These are phyloP conservation scores for Sycon ciliatum DNA, from an alignment of 37 sponge, comb jelly and placozoan species.

Conservation along the genomic window DNA sequence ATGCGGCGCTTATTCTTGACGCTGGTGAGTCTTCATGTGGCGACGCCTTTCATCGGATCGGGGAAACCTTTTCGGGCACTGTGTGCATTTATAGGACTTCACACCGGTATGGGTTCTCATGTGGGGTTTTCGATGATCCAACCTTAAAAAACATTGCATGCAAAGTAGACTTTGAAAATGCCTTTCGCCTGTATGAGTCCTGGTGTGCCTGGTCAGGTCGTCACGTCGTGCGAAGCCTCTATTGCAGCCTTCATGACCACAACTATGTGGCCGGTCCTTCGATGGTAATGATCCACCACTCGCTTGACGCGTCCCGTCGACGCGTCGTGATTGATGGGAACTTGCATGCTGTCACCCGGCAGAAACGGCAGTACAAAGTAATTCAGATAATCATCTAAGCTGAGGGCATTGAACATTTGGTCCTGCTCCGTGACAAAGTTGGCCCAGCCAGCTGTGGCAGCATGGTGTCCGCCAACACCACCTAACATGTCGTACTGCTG, in stretches of 20 bases:
- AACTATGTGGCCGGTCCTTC: not conserved
- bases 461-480: no score
- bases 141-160: slow-evolving; percentile 83
- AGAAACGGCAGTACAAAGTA: no score
- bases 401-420: no score
- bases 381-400: no score
- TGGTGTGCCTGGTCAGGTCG: slow-evolving; percentile 88
- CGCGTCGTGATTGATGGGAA: no score
- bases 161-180: slow-evolving; percentile 96
- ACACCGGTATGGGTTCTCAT: slow-evolving; percentile 98
- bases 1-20: no score
- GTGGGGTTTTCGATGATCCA: slow-evolving; percentile 95
- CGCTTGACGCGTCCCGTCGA: no score
- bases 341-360: no score
- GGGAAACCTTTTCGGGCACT: slow-evolving; percentile 82
- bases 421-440: no score
- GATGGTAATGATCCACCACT: no score
- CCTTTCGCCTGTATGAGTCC: slow-evolving; percentile 96
- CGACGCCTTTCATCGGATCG: slow-evolving; percentile 86
- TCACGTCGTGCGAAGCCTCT: slow-evolving; percentile 85
- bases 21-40: slow-evolving; percentile 88
- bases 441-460: no score
- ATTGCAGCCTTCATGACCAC: slow-evolving; percentile 32
- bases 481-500: no score
- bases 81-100: slow-evolving; percentile 88